phyloP scores from a whole-genome alignment of 2,797 vertebrate genomes.

The Mormyrus proboscirostris region DNA sequence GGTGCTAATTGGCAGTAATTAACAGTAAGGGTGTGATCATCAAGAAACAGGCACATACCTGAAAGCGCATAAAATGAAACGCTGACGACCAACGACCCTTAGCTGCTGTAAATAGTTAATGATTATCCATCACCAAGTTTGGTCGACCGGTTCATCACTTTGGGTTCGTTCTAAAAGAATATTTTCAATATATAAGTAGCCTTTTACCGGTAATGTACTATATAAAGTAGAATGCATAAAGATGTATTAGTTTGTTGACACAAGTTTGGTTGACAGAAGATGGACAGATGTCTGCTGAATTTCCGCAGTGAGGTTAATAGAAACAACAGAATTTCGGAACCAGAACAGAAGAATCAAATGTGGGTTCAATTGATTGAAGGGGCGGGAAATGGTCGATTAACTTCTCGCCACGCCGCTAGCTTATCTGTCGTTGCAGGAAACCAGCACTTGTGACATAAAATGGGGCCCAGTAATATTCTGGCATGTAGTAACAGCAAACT shows the following conservation, averaged over 20 bases:
- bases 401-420: background rate
- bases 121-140: background rate
- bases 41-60: background rate
- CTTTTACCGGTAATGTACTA: background rate
- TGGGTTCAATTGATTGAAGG: background rate
- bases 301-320: background rate
- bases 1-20: background rate
- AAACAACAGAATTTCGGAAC: background rate
- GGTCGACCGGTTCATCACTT: background rate
- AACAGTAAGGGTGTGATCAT: background rate
- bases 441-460: background rate
- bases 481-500: background rate
- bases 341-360: background rate
- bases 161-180: background rate
- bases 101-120: background rate
- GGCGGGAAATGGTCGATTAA: background rate
- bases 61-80: background rate
- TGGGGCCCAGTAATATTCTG: background rate
- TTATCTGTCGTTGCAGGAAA: background rate
- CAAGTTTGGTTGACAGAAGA: too few relatives aligned
- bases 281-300: background rate
- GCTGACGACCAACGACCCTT: background rate
- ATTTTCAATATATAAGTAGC: background rate
- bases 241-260: background rate
- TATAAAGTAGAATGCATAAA: background rate